phyloP scores from a whole-genome alignment of 2,113 vertebrate genomes.

The Speoplatyrhinus poulsoni region DNA sequence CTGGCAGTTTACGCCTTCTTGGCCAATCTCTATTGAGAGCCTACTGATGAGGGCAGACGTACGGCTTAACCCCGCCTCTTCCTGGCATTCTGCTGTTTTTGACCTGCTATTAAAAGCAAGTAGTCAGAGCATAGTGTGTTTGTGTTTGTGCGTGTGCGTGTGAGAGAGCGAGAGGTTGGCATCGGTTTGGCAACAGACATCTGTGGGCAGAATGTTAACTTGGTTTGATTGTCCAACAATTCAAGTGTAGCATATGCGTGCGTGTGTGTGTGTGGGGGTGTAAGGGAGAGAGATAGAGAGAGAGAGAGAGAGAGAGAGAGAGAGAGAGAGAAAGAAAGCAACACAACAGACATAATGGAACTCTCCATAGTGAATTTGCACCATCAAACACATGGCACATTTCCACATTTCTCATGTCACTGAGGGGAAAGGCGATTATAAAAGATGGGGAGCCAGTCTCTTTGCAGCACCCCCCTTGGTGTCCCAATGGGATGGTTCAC shows the following conservation, averaged over 20 bases:
- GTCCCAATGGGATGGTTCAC: conserved; percentile 65
- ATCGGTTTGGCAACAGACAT: conserved; percentile 27
- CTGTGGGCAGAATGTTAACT: conserved; percentile 67
- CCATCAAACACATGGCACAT: conserved; percentile 6
- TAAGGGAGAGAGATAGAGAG: not conserved
- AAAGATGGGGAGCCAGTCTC: conserved; percentile 34
- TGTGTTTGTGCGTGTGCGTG: conserved; percentile 48
- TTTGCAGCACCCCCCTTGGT: conserved; percentile 35
- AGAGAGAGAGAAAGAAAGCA: conserved; percentile 6
- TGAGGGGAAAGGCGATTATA: too few relatives aligned
- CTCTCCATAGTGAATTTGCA: not conserved
- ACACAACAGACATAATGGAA: not conserved
- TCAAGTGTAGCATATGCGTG: conserved; percentile 35
- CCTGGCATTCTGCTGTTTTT: conserved; percentile 64
- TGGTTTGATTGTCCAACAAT: conserved; percentile 36
- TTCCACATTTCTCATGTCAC: conserved; percentile 9
- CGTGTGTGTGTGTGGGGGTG: not conserved
- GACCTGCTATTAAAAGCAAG: conserved; percentile 58
- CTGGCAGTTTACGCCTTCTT: conserved; percentile 64
- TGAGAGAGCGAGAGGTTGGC: conserved; percentile 26
- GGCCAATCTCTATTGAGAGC: conserved; percentile 68
- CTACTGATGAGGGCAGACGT: conserved; percentile 65
- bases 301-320: conserved; percentile 1
- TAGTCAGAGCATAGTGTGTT: conserved; percentile 54
- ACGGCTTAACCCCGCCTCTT: conserved; percentile 42